Evolutionary conservation across 2,888 invertebrate species (phyloP).

Genomic region (Amiota minor): DNA sequence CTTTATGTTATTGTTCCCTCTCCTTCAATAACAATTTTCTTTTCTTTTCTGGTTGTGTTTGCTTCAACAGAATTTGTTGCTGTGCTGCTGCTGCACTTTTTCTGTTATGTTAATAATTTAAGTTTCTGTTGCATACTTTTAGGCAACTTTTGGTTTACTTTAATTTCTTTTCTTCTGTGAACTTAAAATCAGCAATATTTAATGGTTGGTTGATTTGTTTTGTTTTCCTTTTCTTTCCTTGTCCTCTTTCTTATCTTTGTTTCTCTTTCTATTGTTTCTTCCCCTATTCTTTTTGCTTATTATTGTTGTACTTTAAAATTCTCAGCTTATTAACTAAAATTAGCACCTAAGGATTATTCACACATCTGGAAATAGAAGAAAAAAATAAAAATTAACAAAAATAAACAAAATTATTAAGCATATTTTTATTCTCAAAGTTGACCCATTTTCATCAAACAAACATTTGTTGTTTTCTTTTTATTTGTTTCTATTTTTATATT

Average conservation of each 20-base stretch:
- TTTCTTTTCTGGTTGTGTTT: background rate
- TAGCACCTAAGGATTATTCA: constrained; percentile 74
- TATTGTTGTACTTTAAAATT: constrained; percentile 51
- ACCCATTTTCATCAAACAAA: too few relatives aligned
- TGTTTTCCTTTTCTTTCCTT: constrained; percentile 7
- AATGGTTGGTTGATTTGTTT: background rate
- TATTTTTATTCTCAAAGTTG: too few relatives aligned
- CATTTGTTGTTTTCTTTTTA: too few relatives aligned
- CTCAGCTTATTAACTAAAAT: constrained; percentile 72
- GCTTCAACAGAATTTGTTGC: constrained; percentile 21
- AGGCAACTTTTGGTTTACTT: constrained; percentile 6
- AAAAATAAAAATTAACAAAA: too few relatives aligned
- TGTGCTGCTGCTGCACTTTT: constrained; percentile 21
- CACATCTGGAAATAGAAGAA: constrained; percentile 67
- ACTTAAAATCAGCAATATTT: background rate
- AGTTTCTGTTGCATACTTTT: constrained; percentile 7
- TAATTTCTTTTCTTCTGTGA: constrained; percentile 18
- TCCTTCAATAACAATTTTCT: background rate
- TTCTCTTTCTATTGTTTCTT: background rate
- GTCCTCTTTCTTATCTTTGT: constrained; percentile 14
- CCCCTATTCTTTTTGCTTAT: constrained; percentile 26
- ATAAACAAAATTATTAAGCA: too few relatives aligned
- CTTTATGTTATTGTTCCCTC: background rate
- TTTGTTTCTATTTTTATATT: background rate
- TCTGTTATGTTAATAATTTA: constrained; percentile 19